These are phyloP conservation scores for Ylistrum balloti DNA, from an alignment of 1,140 invertebrate species.

Conservation along the genomic window DNA sequence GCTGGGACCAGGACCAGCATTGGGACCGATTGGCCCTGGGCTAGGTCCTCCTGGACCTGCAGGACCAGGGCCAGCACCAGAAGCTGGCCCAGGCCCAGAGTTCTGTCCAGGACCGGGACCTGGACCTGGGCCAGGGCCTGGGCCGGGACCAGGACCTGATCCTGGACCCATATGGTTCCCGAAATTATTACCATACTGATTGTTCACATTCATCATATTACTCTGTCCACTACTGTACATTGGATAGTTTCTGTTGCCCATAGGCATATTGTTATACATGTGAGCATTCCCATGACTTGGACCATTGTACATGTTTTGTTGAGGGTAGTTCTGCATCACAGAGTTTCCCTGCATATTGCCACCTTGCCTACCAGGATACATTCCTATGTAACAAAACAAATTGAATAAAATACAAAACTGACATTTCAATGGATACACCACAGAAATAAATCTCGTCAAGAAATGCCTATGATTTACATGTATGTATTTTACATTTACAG, in stretches of 20 bases:
- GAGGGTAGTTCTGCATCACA: slow-evolving; percentile 77
- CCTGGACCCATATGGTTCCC: slow-evolving; percentile 75
- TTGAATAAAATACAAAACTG: too few species aligned
- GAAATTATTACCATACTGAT: slow-evolving; percentile 77
- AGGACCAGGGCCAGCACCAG: slow-evolving; percentile 36
- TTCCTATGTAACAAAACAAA: too few species aligned
- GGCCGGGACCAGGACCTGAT: slow-evolving; percentile 61
- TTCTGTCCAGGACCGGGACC: slow-evolving; percentile 10
- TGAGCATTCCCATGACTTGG: slow-evolving; percentile 70
- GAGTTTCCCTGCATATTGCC: slow-evolving; percentile 58
- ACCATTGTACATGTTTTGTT: slow-evolving; percentile 78
- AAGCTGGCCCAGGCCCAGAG: not conserved
- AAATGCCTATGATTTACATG: too few species aligned
- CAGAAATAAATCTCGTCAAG: too few species aligned
- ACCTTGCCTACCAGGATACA: slow-evolving; percentile 60
- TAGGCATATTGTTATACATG: slow-evolving; percentile 75
- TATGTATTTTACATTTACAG: too few species aligned
- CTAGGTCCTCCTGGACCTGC: slow-evolving; percentile 26
- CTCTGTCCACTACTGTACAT: slow-evolving; percentile 70
- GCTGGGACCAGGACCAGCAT: slow-evolving; percentile 37
- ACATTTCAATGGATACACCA: too few species aligned
- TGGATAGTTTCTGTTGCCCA: slow-evolving; percentile 70
- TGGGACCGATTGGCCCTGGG: not conserved
- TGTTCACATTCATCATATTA: slow-evolving; percentile 72
- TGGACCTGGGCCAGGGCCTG: slow-evolving; percentile 42